Evolutionary conservation across 1,140 invertebrate genomes (phyloP).

Genomic region (Callitettix versicolor): DNA sequence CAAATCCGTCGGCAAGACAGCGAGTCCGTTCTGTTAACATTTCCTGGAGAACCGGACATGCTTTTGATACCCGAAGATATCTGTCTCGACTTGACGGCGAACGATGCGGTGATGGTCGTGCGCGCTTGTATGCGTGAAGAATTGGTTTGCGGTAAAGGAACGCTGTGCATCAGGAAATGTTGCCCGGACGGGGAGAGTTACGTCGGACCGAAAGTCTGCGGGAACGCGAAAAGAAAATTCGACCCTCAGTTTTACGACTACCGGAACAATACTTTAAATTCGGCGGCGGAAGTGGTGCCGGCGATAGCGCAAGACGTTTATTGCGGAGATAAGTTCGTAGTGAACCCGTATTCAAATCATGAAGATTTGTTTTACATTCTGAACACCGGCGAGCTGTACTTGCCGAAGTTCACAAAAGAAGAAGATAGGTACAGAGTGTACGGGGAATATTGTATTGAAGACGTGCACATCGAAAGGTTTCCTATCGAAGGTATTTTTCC

Average conservation of each 20-base stretch:
- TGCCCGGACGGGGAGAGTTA: conserved; percentile 15
- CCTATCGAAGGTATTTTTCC: not conserved
- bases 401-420: not conserved
- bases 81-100: conserved; percentile 18
- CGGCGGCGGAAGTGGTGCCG: not conserved
- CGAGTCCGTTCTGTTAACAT: conserved; percentile 12
- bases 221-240: not conserved
- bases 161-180: conserved; percentile 19
- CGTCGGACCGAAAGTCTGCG: not conserved
- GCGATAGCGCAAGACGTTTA: not conserved
- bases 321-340: not conserved
- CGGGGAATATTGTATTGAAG: conserved; percentile 10
- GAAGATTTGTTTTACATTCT: not conserved
- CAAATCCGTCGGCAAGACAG: conserved; percentile 13
- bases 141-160: conserved; percentile 4
- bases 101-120: conserved; percentile 9
- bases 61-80: conserved; percentile 18
- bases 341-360: not conserved
- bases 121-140: conserved; percentile 10
- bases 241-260: not conserved
- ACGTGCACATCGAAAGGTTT: not conserved
- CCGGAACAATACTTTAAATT: not conserved
- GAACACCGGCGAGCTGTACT: not conserved
- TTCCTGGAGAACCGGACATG: conserved; percentile 1
- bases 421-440: too few species aligned